Evolutionary conservation across 1,140 invertebrate species (phyloP).

Genomic region (Parasteatoda tepidariorum): DNA sequence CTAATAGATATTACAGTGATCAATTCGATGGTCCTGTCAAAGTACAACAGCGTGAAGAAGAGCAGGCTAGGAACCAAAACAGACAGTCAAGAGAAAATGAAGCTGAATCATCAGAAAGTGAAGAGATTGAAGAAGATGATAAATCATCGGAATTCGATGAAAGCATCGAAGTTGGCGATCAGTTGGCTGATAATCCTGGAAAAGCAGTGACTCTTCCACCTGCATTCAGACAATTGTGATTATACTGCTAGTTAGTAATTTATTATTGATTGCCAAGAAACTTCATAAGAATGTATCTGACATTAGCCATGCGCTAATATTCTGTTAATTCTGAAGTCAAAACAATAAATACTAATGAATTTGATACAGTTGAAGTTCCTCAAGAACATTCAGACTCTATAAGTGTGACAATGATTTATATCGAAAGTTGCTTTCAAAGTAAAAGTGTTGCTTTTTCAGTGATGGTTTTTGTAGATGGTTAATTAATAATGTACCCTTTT

Average conservation of each 20-base stretch:
- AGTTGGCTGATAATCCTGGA: conserved; percentile 27
- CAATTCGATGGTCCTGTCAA: conserved; percentile 56
- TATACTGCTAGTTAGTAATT: not conserved
- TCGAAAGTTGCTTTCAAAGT: no score
- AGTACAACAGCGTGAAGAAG: conserved; percentile 42
- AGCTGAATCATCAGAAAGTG: not conserved
- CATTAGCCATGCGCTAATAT: not conserved
- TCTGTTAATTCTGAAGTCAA: not conserved
- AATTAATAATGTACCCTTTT: no score
- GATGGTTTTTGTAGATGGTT: no score
- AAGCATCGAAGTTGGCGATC: not conserved
- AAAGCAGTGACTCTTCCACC: conserved; percentile 54
- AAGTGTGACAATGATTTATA: not conserved
- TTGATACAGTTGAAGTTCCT: not conserved
- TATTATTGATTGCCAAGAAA: not conserved
- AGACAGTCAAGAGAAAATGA: conserved; percentile 18
- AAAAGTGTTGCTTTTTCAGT: no score
- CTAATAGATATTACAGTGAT: conserved; percentile 39
- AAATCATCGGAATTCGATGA: not conserved
- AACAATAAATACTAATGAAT: not conserved
- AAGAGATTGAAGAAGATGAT: conserved; percentile 13
- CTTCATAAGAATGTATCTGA: not conserved
- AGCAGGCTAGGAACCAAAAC: conserved; percentile 16
- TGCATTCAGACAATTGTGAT: conserved; percentile 40
- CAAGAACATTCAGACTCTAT: not conserved